phyloP scores from a whole-genome alignment of 2,888 invertebrate genomes.

The Caenorhabditis sulstoni region DNA sequence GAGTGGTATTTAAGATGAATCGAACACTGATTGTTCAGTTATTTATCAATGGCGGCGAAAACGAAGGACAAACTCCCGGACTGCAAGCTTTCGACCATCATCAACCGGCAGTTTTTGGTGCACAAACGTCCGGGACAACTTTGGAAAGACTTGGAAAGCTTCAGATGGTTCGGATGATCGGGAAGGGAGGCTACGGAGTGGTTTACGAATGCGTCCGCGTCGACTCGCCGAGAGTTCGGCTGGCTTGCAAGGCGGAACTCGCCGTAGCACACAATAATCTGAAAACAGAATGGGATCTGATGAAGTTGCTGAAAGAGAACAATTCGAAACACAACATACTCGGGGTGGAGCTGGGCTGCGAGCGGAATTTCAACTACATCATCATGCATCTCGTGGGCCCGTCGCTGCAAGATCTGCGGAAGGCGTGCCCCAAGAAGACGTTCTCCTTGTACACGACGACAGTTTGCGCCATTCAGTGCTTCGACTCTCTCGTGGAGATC shows the following conservation, averaged over 20 bases:
- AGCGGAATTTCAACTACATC: constrained; percentile 53
- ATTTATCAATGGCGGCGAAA: constrained; percentile 8
- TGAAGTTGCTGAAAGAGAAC: constrained; percentile 52
- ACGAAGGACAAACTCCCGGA: constrained; percentile 32
- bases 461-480: constrained; percentile 47
- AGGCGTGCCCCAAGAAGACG: constrained; percentile 25
- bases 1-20: too few species aligned
- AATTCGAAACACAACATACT: constrained; percentile 47
- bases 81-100: constrained; percentile 39
- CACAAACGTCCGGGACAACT: background rate
- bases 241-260: constrained; percentile 51
- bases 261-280: constrained; percentile 48
- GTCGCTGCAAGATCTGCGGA: constrained; percentile 41
- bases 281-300: constrained; percentile 57
- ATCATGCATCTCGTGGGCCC: constrained; percentile 60
- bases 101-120: constrained; percentile 42
- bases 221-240: constrained; percentile 29
- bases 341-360: constrained; percentile 47
- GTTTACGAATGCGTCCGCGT: constrained; percentile 50
- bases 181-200: constrained; percentile 57
- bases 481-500: constrained; percentile 47
- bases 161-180: constrained; percentile 47
- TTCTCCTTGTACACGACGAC: constrained; percentile 50
- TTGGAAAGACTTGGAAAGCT: background rate
- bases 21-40: too few species aligned